Percentiles rank a stretch among this genome's conserved stretches.
These are phyloP conservation scores for Pituophis catenifer DNA, from an alignment of 2,113 vertebrate species.

Conservation along the genomic window DNA sequence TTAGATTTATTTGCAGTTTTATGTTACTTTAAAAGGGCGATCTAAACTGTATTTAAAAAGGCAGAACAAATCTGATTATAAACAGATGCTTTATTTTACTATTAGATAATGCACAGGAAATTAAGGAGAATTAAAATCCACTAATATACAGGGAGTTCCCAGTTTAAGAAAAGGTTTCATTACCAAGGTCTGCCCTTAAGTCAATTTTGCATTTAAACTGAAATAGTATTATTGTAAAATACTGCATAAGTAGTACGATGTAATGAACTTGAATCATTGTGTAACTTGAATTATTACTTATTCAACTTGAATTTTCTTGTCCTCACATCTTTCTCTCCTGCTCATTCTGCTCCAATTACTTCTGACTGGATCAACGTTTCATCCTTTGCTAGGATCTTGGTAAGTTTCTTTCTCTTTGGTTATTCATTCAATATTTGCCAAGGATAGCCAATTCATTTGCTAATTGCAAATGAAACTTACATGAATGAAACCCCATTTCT, in stretches of 20 bases:
- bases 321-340: not conserved
- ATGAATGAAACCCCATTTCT: not conserved
- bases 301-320: not conserved
- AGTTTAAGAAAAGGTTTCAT: not conserved
- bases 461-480: constrained; percentile 40
- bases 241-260: not conserved
- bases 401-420: constrained; percentile 10
- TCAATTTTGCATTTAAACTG: not conserved
- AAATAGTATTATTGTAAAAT: not conserved
- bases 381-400: not conserved
- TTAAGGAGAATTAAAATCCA: not conserved
- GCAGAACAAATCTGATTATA: not conserved
- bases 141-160: not conserved
- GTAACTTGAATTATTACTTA: not conserved
- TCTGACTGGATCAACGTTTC: not conserved
- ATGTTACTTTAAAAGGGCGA: not conserved
- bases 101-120: not conserved
- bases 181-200: not conserved
- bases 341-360: not conserved
- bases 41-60: not conserved
- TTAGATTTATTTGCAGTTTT: not conserved
- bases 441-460: constrained; percentile 44
- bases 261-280: not conserved
- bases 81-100: not conserved
- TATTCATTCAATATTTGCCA: not conserved